Conservation (phyloP, 2,113 vertebrate species). For the Thermophis baileyi region DNA sequence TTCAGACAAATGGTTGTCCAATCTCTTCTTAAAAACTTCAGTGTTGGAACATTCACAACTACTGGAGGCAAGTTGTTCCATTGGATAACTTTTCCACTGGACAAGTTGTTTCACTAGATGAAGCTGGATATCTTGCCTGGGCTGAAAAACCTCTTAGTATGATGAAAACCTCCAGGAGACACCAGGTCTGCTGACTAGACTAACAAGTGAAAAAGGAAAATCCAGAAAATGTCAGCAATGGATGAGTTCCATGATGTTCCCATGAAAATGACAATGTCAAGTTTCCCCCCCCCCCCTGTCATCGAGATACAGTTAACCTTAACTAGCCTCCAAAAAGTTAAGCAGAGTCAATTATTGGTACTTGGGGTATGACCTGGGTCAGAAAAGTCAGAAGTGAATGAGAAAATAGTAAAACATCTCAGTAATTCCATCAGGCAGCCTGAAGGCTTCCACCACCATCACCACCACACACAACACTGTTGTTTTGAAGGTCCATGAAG, state of each 20-base stretch:
- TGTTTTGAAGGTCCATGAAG: not conserved
- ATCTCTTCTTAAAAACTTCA: no score
- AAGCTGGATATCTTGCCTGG: no score
- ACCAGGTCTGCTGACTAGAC: not conserved
- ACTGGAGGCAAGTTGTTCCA: no score
- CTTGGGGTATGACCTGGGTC: not conserved
- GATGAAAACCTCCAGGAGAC: no score
- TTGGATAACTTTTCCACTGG: no score
- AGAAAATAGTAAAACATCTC: not conserved
- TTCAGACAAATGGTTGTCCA: no score
- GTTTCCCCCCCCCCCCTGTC: no score
- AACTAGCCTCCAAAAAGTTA: not conserved
- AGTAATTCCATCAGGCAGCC: not conserved
- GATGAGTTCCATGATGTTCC: not conserved
- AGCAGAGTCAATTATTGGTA: not conserved
- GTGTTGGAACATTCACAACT: no score
- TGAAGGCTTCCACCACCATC: not conserved
- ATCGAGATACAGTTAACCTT: no score
- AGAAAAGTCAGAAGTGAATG: not conserved
- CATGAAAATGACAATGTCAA: no score
- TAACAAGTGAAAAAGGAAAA: not conserved
- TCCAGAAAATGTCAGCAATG: not conserved
- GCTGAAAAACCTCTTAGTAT: no score
- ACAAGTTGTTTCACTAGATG: no score
- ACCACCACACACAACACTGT: not conserved